Evolutionary conservation across 2,888 invertebrate genomes (phyloP), one percentile per base, ranked within the genome.

Genomic region (Arge pagana): DNA sequence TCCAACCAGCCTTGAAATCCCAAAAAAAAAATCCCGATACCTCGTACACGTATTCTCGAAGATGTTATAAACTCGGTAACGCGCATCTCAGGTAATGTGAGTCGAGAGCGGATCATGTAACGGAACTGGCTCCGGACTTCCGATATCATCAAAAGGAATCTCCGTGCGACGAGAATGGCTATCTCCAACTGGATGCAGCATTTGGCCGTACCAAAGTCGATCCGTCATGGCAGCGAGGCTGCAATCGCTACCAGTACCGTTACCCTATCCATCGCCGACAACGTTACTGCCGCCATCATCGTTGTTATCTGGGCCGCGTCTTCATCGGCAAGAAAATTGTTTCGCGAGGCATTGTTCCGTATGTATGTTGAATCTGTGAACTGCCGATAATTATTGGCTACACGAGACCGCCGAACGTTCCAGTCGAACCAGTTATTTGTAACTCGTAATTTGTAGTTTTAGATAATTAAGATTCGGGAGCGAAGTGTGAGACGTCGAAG

Each of bases 31-130:
- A 28, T 26, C 10, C 4, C 13, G 3, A 16, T 30, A 33, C 15
- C 10, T 33, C 33, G 7, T 13, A 33, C 23, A 23, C 16, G 3
- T 23, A 21, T 41, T 26, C 21, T 33, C 16, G 6, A 16, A 8
- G 16, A 2, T 5, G 19, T 21, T 30, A 24, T 24, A 40, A 40
- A 24, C 11, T 28, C 3, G 11, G 18, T 15, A 10, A 30, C 11
- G 21, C 10, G 15, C 13, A 30, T 42, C 19, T 18, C 7, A 81
- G 78, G 78, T 79, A 64, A 80, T 80, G 79, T 80, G 79, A 80
- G 79, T 79, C 67, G 79, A 80, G 76, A 76, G 78, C 69, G 78
- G 77, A 65, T 70, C 76, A 62, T 71, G 74, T 58, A 68, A 67
- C 57, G 65, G 65, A 50, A 53, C 59, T 48, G 62, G 60, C 54